phyloP scores from a whole-genome alignment of 2,113 vertebrate species.

The Atlantisia rogersi region DNA sequence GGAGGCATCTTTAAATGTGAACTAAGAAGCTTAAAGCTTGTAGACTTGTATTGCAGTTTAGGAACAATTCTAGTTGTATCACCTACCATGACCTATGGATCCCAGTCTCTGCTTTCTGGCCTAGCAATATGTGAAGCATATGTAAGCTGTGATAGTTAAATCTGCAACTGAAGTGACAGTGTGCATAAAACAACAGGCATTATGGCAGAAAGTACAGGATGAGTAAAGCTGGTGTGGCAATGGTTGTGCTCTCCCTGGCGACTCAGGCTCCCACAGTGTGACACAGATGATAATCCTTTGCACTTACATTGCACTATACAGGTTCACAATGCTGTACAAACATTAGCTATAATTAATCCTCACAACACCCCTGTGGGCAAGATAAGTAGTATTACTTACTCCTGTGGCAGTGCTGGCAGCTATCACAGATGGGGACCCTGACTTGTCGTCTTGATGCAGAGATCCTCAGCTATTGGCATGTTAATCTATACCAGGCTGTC shows the following conservation, averaged over 20 bases:
- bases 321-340: background rate
- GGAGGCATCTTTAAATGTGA: background rate
- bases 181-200: background rate
- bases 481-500: background rate
- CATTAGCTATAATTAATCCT: background rate
- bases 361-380: background rate
- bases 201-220: background rate
- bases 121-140: background rate
- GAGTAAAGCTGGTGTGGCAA: background rate
- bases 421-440: background rate
- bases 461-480: background rate
- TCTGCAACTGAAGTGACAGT: background rate
- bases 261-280: background rate
- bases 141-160: background rate
- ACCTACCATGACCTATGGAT: too few species aligned
- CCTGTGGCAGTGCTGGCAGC: background rate
- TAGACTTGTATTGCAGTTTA: background rate
- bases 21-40: background rate
- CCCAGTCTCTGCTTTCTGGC: background rate
- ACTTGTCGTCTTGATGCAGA: background rate
- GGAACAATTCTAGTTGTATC: background rate
- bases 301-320: background rate
- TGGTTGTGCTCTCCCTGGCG: background rate
- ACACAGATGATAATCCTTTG: background rate
- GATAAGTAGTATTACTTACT: background rate